Conservation (phyloP, 2,888 invertebrate genomes). For the Dynastes tityus region DNA sequence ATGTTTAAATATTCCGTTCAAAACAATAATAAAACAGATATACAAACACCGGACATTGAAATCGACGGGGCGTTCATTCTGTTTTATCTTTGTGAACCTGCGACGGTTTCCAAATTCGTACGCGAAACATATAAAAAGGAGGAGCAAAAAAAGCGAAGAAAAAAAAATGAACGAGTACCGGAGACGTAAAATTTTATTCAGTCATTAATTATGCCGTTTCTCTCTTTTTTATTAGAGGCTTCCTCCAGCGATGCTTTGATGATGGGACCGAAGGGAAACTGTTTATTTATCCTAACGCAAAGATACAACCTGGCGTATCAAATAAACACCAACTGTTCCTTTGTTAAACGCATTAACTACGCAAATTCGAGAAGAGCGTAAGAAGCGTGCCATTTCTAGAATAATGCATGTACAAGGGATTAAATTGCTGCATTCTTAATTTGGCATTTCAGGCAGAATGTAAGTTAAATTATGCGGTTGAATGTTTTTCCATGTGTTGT, state of each 20-base stretch:
- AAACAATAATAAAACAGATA: no score
- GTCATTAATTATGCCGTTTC: constrained; percentile 11
- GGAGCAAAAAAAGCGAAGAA: neutral
- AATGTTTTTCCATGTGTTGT: no score
- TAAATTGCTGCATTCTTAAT: no score
- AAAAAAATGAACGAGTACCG: neutral
- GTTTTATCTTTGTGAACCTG: no score
- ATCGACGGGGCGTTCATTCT: no score
- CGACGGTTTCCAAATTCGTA: no score
- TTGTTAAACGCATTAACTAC: constrained; percentile 13
- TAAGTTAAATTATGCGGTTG: no score
- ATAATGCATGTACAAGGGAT: neutral
- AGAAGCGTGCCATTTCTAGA: neutral
- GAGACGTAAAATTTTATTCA: constrained; percentile 7
- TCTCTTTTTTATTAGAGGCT: constrained; percentile 1
- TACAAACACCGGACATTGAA: no score
- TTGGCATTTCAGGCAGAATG: no score
- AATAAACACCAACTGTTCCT: constrained; percentile 2
- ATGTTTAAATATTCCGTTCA: no score
- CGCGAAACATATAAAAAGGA: no score
- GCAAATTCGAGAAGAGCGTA: neutral
- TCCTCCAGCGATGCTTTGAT: constrained; percentile 5
- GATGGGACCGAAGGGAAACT: neutral
- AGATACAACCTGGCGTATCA: neutral
- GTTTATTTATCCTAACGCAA: constrained; percentile 17